Evolutionary conservation across 2,888 invertebrate genomes (phyloP).

Genomic region (Gasteruption jaculator): DNA sequence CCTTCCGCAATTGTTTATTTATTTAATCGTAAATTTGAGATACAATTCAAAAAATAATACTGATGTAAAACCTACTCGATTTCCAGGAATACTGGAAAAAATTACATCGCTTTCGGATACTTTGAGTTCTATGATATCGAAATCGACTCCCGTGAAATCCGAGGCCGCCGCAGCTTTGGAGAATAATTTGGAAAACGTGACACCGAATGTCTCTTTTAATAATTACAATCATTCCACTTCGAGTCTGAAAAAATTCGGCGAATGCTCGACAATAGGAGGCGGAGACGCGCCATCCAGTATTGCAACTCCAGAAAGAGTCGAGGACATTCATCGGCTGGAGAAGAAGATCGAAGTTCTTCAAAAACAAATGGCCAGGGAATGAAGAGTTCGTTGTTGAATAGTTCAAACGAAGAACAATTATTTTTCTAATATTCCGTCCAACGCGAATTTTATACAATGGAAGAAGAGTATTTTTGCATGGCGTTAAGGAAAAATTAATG

Average conservation of each 20-base stretch:
- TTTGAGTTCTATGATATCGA: constrained; percentile 19
- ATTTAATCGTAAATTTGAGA: not conserved
- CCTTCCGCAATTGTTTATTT: not conserved
- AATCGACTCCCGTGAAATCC: too few relatives aligned
- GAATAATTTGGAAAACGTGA: too few relatives aligned
- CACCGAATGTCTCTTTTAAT: constrained; percentile 14
- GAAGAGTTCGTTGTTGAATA: not conserved
- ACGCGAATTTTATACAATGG: too few relatives aligned
- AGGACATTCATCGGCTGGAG: constrained; percentile 27
- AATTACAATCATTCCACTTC: constrained; percentile 13
- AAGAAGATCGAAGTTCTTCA: constrained; percentile 26
- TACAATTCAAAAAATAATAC: constrained; percentile 9
- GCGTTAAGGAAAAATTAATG: too few relatives aligned
- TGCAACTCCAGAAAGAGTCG: constrained; percentile 26
- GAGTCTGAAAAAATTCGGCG: constrained; percentile 23
- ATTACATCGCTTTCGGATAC: constrained; percentile 28
- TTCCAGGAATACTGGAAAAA: constrained; percentile 37
- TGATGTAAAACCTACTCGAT: constrained; percentile 1
- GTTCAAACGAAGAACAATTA: too few relatives aligned
- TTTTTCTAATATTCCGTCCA: too few relatives aligned
- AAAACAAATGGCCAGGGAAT: constrained; percentile 7
- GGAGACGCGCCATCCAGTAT: constrained; percentile 36
- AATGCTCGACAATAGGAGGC: constrained; percentile 32
- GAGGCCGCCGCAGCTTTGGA: too few relatives aligned
- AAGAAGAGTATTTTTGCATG: too few relatives aligned